These are phyloP conservation scores for Myotis yumanensis DNA, from an alignment of 2,113 vertebrate genomes.

Conservation along the genomic window DNA sequence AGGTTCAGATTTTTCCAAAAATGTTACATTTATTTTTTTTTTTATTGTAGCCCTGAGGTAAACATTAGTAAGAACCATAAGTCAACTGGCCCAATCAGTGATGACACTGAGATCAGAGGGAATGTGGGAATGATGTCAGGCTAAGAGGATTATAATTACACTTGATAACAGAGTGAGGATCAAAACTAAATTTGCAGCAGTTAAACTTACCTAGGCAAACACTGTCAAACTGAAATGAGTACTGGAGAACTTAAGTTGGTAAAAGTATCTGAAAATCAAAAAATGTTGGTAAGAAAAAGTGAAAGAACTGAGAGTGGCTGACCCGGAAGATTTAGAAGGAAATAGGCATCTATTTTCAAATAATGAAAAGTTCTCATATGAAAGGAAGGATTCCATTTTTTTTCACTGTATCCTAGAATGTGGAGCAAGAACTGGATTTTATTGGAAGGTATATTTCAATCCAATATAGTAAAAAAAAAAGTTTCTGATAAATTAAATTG, in stretches of 20 bases:
- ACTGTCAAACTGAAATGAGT: not conserved
- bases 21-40: not conserved
- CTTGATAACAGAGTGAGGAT: not conserved
- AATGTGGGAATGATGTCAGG: not conserved
- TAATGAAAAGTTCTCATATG: not conserved
- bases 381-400: not conserved
- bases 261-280: conserved; percentile 8
- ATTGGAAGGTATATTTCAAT: not conserved
- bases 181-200: not conserved
- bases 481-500: not conserved
- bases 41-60: not conserved
- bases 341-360: not conserved
- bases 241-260: not conserved
- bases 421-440: not conserved
- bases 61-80: not conserved
- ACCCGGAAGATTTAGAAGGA: not conserved
- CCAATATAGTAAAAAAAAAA: not conserved
- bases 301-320: not conserved
- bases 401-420: not conserved
- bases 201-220: not conserved
- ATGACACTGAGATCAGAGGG: not conserved
- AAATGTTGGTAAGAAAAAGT: not conserved
- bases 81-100: not conserved
- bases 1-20: not conserved
- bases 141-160: not conserved